Percentiles rank a stretch among this genome's conserved stretches.
phyloP scores from a whole-genome alignment of 2,113 vertebrate species.

The Drymodes brunneopygia region DNA sequence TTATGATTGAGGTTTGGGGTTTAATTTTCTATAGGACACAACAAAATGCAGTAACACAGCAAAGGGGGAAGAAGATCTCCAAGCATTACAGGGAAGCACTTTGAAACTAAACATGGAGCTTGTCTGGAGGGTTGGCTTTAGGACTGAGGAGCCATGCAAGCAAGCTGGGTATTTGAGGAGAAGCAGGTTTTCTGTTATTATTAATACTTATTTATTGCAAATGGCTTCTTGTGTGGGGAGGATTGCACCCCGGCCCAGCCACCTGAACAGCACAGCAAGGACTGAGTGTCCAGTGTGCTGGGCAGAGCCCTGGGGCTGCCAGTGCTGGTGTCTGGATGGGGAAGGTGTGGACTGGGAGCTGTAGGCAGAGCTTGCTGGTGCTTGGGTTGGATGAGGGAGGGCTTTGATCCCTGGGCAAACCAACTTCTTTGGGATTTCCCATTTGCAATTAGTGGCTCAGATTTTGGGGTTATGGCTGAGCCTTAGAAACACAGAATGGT shows the following conservation, averaged over 20 bases:
- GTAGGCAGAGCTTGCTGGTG: background rate
- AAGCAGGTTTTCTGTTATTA: background rate
- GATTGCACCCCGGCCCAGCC: background rate
- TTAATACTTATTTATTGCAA: background rate
- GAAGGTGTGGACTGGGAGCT: fast-evolving
- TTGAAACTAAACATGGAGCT: background rate
- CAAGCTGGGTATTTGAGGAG: background rate
- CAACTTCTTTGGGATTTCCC: background rate
- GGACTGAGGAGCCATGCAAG: background rate
- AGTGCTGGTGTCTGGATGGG: background rate
- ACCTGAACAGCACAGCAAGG: background rate
- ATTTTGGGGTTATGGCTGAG: fast-evolving
- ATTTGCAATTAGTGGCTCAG: fast-evolving
- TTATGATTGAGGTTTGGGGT: background rate
- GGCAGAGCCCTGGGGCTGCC: background rate
- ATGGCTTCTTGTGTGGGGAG: fast-evolving
- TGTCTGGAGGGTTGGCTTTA: background rate
- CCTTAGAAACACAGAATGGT: background rate
- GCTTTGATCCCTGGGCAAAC: background rate
- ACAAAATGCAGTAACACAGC: background rate
- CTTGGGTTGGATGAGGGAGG: fast-evolving
- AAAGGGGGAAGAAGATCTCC: too few species aligned
- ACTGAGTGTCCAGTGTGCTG: fast-evolving
- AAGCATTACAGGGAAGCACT: background rate
- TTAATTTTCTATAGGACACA: fast-evolving